Evolutionary conservation across 2,888 invertebrate genomes (phyloP).

Genomic region (Lasius fuliginosus): DNA sequence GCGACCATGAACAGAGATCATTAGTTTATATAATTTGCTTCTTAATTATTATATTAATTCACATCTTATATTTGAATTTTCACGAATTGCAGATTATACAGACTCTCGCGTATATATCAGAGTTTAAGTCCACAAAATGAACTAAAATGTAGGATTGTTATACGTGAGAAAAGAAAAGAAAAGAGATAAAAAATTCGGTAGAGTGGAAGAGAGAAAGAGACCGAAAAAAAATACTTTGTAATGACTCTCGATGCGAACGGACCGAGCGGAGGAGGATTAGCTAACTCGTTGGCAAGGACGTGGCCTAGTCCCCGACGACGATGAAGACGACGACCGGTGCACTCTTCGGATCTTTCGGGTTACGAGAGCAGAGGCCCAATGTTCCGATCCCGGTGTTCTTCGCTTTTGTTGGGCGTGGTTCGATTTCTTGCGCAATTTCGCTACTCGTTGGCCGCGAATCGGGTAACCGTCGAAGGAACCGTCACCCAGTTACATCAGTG

Average conservation of each 20-base stretch:
- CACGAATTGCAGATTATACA: neutral
- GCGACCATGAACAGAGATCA: conserved; percentile 12
- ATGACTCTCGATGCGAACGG: conserved; percentile 32
- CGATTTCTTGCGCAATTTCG: conserved; percentile 82
- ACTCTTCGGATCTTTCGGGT: conserved; percentile 39
- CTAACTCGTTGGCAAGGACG: conserved; percentile 77
- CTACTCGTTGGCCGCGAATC: conserved; percentile 72
- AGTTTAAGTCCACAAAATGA: neutral
- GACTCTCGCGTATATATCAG: neutral
- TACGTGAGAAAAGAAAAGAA: neutral
- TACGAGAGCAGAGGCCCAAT: conserved; percentile 14
- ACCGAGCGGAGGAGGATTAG: conserved; percentile 62
- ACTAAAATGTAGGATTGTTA: neutral
- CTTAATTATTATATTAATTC: neutral
- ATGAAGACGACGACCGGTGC: conserved; percentile 55
- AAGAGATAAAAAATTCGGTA: neutral
- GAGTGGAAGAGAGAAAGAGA: neutral
- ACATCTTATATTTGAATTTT: neutral
- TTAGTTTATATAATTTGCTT: neutral
- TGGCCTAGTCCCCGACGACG: conserved; percentile 69
- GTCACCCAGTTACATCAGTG: conserved; percentile 76
- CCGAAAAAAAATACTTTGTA: neutral
- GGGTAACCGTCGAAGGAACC: conserved; percentile 75
- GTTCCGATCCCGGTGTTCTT: conserved; percentile 48
- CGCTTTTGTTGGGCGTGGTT: conserved; percentile 79